Evolutionary conservation across 2,113 vertebrate species (phyloP), one percentile per base, ranked within the genome.

Genomic region (Neomonachus schauinslandi): DNA sequence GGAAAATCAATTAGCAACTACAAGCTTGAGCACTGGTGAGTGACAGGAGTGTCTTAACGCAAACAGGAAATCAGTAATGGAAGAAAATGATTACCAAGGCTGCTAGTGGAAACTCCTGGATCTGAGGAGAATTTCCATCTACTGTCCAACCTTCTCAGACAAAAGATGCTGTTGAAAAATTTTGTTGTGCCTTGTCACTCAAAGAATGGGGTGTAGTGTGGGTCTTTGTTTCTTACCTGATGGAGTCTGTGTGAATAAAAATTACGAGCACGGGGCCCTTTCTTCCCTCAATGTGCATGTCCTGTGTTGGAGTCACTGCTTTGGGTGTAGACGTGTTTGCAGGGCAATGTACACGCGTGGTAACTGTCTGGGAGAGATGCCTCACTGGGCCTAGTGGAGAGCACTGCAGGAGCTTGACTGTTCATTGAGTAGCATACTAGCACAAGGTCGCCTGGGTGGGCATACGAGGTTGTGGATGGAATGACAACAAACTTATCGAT

Each of bases 1-100:
- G 96, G 97, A 98, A 98, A 98, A 98, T 95, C 98, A 97, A 97
- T 98, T 97, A 98, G 79, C 94, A 90, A 61, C 94, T 97, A 95
- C 91, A 94, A 96, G 91, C 72, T 83, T 97, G 94, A 94, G 85
- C 76, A 72, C 77, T 39, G 71, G 74, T 97, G 95, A 94, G 94
- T 96, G 97, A 89, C 77, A 72, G 84, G 57, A 94, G 83, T 91
- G 71, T 74, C 88, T 92, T 83, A 57, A 89, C 90, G 94, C 76
- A 91, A 93, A 95, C 55, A 92, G 91, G 71, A 97, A 80, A 83
- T 93, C 33, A 22, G 96, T 53, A 96, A 97, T 83, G 84, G 91
- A 89, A 91, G 94, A 89, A 97, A 89, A 96, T 77, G 49, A 93
- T 96, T 94, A 65, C 81, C 59, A 71, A 59, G 18, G 36, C 71